A percentile compares a stretch with the other conserved stretches of the same genome.
Evolutionary conservation across 2,113 vertebrate species (phyloP).

Genomic region (Xenotilapia longispinis): DNA sequence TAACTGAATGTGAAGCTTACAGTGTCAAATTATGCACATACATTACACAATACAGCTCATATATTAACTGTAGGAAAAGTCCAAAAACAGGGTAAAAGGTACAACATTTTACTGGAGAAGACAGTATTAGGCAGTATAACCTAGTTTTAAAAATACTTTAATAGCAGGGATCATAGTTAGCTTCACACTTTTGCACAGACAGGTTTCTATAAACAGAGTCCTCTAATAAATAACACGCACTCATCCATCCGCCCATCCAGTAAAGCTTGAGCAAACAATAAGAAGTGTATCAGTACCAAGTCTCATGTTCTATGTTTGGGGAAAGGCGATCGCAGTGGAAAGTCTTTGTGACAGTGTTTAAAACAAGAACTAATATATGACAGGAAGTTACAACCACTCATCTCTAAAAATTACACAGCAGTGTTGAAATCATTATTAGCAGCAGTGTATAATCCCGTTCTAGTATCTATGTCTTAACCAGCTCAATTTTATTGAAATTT

Average conservation of each 20-base stretch:
- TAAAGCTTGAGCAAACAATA: not conserved
- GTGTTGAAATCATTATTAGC: not conserved
- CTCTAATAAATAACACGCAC: constrained; percentile 1
- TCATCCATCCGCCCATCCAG: not conserved
- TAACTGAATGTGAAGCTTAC: not conserved
- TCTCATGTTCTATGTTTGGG: too few species aligned
- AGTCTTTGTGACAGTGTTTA: not conserved
- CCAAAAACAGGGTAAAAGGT: not conserved
- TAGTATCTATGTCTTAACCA: not conserved
- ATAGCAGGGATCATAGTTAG: not conserved
- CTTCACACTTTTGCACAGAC: not conserved
- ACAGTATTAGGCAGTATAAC: not conserved
- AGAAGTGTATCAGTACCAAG: not conserved
- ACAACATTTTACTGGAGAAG: not conserved
- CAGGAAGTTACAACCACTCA: not conserved
- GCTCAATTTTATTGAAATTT: not conserved
- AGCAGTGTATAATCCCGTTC: not conserved
- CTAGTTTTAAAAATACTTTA: not conserved
- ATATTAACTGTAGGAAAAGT: not conserved
- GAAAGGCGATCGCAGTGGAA: not conserved
- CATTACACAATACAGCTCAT: not conserved
- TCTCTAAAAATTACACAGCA: not conserved
- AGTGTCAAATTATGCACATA: not conserved
- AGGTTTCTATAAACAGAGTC: not conserved
- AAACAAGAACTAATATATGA: not conserved